Percentiles rank a stretch among this genome's conserved stretches.
Conservation (phyloP, 2,797 vertebrate species). For the Halcyon chelicuti region DNA sequence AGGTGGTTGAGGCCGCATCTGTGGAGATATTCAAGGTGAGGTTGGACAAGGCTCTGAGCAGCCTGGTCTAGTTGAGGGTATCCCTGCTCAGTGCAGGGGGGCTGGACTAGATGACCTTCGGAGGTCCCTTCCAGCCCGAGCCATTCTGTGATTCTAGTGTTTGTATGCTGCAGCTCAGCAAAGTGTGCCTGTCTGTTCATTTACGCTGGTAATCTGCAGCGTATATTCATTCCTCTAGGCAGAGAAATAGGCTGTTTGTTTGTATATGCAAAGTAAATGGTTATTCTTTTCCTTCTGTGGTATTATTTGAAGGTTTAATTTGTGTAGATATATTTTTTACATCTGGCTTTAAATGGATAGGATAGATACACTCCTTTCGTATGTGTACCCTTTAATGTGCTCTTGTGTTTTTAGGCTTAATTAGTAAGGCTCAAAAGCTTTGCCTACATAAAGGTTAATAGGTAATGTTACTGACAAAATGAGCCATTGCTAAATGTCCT, state of each 20-base stretch:
- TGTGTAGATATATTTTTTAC: background rate
- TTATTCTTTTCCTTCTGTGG: background rate
- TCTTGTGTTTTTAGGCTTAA: background rate
- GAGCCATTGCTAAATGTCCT: background rate
- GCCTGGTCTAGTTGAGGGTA: too few relatives aligned
- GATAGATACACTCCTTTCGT: background rate
- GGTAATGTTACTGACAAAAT: background rate
- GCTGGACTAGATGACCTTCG: too few relatives aligned
- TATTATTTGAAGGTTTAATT: background rate
- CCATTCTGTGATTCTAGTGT: too few relatives aligned
- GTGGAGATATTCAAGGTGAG: too few relatives aligned
- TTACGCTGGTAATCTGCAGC: background rate
- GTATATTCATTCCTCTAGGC: background rate
- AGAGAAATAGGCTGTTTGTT: background rate
- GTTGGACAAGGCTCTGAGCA: too few relatives aligned
- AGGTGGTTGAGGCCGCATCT: too few relatives aligned
- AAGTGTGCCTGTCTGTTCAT: background rate
- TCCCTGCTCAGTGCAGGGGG: too few relatives aligned
- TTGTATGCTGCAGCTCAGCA: background rate
- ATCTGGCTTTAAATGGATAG: background rate
- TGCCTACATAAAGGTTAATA: background rate
- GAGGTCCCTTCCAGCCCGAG: too few relatives aligned
- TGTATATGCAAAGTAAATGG: background rate
- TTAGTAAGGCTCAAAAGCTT: background rate
- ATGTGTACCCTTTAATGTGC: background rate